Evolutionary conservation across 2,113 vertebrate species (phyloP).

Genomic region (Propithecus coquereli): DNA sequence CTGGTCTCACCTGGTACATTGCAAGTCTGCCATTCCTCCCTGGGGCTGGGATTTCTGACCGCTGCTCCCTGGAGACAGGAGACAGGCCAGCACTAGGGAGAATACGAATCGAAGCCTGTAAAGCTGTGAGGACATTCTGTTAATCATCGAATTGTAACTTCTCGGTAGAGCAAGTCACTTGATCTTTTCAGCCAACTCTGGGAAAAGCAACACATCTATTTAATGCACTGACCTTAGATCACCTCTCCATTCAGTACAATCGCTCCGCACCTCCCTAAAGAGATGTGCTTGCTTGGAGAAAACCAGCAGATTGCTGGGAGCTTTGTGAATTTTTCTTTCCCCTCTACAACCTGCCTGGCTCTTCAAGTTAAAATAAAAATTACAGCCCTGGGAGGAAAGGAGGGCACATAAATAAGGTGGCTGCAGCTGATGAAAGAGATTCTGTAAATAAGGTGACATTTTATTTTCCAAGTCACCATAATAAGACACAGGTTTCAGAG

Average conservation of each 20-base stretch:
- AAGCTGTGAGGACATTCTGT: background rate
- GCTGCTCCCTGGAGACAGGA: background rate
- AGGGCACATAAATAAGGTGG: background rate
- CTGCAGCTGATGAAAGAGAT: background rate
- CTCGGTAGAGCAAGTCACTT: background rate
- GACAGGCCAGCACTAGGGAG: background rate
- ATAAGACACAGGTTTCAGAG: background rate
- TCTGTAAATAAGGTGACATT: background rate
- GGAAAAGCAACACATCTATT: background rate
- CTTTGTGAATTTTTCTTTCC: background rate
- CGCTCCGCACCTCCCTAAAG: background rate
- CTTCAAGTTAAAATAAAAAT: constrained; percentile 26
- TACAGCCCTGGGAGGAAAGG: background rate
- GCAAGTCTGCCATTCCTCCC: background rate
- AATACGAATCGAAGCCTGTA: background rate
- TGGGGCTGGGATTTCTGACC: background rate
- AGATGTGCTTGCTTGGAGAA: background rate
- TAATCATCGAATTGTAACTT: background rate
- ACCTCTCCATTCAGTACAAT: background rate
- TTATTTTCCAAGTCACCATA: background rate
- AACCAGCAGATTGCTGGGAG: background rate
- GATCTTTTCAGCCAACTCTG: constrained; percentile 17
- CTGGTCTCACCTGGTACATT: background rate
- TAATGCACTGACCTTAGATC: background rate
- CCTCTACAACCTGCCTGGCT: background rate